Base-by-base conservation (phyloP, 2,797 vertebrate genomes). In the Dermochelys coriacea region DNA sequence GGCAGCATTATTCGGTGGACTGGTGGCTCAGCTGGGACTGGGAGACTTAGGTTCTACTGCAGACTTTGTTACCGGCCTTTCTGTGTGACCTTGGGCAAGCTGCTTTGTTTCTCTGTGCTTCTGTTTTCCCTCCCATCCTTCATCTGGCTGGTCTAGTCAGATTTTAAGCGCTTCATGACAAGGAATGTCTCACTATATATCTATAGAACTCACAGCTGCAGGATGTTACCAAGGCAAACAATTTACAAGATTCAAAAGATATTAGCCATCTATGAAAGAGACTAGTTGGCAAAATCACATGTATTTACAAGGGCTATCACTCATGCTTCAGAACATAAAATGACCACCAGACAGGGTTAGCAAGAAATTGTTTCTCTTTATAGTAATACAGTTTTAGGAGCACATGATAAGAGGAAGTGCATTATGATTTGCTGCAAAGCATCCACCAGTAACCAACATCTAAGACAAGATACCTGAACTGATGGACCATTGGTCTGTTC, bases 391-490 rank as follows among this genome's bases (percentile, higher is more conserved):
- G 61, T 64, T 61, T 64, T 34, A 19, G 61, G 61, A 64, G 61
- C 61, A n/a, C 12, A n/a, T 45, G 4, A 5, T 9, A 23, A 21
- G 57, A 51, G 25, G 29, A 61, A 8, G 9, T 1, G 4, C 2
- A 12, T 55, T 15, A 15, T 47, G 5, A 21, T 82, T 41, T 54
- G 25, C 37, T 31, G 47, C 54, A 4, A 9, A 27, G 68, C 0
- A 3, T 0, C 3, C 2, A n/a, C 8, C 14, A 2, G 55, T 57
- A 57, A 27, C 25, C 61, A 19, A 31, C 19, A 34, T 15, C 34
- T 64, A n/a, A 64, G 34, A n/a, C 16, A 31, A n/a, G 34, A n/a
- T n/a, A n/a, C 34, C 8, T 34, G 64, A 68, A 37, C 19, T 37
- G 34, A 68, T 23, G 25, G 34, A 47, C 18, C 88, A 51, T 21